Conservation (phyloP, 2,113 vertebrate genomes). For the Ranitomeya imitator region DNA sequence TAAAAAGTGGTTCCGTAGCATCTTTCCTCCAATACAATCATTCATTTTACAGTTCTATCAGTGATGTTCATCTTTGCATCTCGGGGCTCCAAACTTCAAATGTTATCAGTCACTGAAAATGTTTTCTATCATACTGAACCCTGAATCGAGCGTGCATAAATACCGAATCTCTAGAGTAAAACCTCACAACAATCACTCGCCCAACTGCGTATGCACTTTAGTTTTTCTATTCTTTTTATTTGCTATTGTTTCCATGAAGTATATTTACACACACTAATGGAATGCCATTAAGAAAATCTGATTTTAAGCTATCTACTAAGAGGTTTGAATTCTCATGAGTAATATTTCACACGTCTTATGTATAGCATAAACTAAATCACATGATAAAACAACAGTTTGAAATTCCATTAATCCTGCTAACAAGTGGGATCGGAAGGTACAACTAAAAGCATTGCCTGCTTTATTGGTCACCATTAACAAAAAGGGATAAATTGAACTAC, state of each 20-base stretch:
- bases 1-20: neutral
- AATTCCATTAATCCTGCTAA: conserved; percentile 40
- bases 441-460: conserved; percentile 49
- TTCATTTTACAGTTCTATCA: neutral
- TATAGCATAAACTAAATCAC: conserved; percentile 39
- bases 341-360: conserved; percentile 27
- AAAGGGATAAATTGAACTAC: conserved; percentile 49
- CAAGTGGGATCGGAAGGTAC: conserved; percentile 32
- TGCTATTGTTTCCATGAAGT: neutral
- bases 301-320: neutral
- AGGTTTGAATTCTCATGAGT: conserved; percentile 18
- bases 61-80: neutral
- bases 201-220: neutral
- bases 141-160: neutral
- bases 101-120: neutral
- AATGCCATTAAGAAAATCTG: conserved; percentile 12
- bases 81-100: neutral
- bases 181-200: neutral
- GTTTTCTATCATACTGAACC: neutral
- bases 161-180: neutral
- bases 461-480: conserved; percentile 47
- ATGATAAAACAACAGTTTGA: conserved; percentile 32
- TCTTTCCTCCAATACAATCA: neutral
- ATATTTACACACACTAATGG: conserved; percentile 37
- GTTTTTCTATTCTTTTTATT: neutral